A percentile compares a stretch with the other conserved stretches of the same genome.
Evolutionary conservation across 2,797 vertebrate species (phyloP).

Genomic region (Fringilla coelebs): DNA sequence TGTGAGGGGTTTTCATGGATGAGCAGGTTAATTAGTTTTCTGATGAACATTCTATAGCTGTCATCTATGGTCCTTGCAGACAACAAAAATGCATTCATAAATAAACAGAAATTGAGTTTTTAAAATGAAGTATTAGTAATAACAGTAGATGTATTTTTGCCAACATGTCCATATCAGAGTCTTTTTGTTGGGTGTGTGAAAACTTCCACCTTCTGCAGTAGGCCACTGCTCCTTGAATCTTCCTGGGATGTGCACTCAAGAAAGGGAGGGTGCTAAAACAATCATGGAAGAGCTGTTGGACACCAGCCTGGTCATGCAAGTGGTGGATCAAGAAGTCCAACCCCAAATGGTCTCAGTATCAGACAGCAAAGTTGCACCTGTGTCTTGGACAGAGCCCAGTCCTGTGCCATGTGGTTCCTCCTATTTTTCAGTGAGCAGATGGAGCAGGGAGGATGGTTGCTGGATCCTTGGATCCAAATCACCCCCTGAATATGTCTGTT

Average conservation of each 20-base stretch:
- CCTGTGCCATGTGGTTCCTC: rapidly evolving
- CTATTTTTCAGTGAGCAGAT: neutral
- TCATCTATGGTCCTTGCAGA: neutral
- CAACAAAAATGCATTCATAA: neutral
- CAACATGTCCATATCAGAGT: neutral
- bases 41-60: constrained; percentile 1
- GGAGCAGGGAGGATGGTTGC: neutral
- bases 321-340: neutral
- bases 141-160: neutral
- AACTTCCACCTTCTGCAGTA: neutral
- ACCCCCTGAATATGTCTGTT: neutral
- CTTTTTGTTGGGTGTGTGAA: neutral
- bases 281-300: neutral
- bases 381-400: neutral
- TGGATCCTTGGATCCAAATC: neutral
- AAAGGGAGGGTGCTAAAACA: neutral
- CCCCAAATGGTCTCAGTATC: neutral
- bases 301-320: neutral
- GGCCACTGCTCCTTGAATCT: neutral
- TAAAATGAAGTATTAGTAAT: neutral
- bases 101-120: neutral
- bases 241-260: neutral
- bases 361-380: neutral
- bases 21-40: constrained; percentile 27
- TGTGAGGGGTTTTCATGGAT: neutral